These are phyloP conservation scores for Meandrusa payeni DNA, from an alignment of 2,888 invertebrate genomes.

Conservation along the genomic window DNA sequence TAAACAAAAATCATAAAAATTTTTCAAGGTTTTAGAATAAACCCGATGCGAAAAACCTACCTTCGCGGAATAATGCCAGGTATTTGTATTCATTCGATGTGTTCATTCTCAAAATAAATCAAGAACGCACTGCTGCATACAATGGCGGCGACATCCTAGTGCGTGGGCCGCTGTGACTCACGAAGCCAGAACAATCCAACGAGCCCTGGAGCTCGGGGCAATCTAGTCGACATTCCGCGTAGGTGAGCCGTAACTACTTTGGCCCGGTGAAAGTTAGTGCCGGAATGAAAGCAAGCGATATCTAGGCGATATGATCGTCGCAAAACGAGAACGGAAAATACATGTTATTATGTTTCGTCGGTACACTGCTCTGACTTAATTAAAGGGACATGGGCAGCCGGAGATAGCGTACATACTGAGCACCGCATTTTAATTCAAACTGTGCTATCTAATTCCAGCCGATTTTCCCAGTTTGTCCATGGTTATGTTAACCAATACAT, in stretches of 20 bases:
- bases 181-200: constrained; percentile 13
- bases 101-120: constrained; percentile 42
- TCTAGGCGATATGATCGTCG: constrained; percentile 1
- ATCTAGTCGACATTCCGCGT: constrained; percentile 16
- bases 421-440: too few species aligned
- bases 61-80: constrained; percentile 20
- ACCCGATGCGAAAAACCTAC: constrained; percentile 11
- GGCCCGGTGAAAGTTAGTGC: constrained; percentile 13
- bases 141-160: constrained; percentile 38
- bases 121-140: constrained; percentile 37
- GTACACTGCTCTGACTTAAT: too few species aligned
- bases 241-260: constrained; percentile 16
- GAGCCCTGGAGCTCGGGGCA: constrained; percentile 3
- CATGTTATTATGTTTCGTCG: too few species aligned
- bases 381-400: too few species aligned
- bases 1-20: constrained; percentile 13
- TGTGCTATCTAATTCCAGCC: too few species aligned
- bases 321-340: constrained; percentile 6
- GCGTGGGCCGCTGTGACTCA: constrained; percentile 37
- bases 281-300: constrained; percentile 8
- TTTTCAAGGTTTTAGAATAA: constrained; percentile 19
- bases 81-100: constrained; percentile 34
- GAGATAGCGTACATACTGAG: too few species aligned
- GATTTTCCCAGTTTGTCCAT: too few species aligned
- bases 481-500: too few species aligned